Base-by-base conservation (phyloP, 2,888 invertebrate species). In the Drosophila crucigera region DNA sequence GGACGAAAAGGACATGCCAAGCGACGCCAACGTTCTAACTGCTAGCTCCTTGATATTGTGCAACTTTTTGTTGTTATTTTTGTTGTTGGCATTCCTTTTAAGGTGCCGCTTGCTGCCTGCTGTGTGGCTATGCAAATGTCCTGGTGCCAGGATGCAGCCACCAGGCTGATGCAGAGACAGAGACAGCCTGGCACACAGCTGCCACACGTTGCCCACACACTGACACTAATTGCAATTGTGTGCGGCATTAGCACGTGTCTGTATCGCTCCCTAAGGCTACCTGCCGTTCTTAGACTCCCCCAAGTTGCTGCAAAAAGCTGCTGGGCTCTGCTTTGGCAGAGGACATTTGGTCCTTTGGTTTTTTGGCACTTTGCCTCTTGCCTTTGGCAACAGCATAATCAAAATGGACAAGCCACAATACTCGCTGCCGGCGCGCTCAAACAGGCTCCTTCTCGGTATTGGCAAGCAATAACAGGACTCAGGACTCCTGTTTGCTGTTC, bases 221-320 rank as follows among this genome's bases (percentile, higher is more conserved):
- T 89, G 90, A 85, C 85, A 85, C 85, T 89, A 89, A 85, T 89
- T 85, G 85, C 85, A 85, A 87, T 89, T 89, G 90, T 85, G 76
- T 85, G 90, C 80, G 73, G 82, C 90, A 89, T 86, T 87, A 87
- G 84, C 75, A 82, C 84, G 87, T 80, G 78, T 80, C 79, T 78
- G 67, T 77, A 78, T 78, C 80, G 77, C 47, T 80, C 76, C 78
- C 78, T 25, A 39, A 30, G 76, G 83, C 68, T 59, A 65, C 35
- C 50, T 19, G 16, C 59, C 39, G 35, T 22, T 28, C 37, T 6
- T 25, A n/a, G 14, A 11, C 50, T 31, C 28, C 9, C 25, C 10
- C 35, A 41, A 39, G 47, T 47, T 68, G 47, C 31, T 68, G 63
- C 64, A 76, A 78, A 83, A 80, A 76, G 87, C 74, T 80, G 80